Evolutionary conservation across 2,113 vertebrate genomes (phyloP).

Genomic region (Chloropsis cyanopogon): DNA sequence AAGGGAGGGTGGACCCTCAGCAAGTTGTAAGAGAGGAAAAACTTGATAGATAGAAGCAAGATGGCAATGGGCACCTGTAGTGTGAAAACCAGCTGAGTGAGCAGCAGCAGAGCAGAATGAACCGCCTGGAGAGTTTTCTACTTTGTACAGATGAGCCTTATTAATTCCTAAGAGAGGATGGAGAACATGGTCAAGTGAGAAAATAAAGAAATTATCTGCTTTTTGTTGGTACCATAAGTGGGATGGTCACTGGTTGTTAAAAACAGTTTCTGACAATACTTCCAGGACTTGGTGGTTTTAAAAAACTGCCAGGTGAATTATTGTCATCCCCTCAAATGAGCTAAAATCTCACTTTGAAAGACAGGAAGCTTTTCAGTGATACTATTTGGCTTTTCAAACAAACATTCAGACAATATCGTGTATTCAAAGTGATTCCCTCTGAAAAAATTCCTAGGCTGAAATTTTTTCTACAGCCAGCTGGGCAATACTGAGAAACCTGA

Average conservation of each 20-base stretch:
- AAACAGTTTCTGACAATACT: not conserved
- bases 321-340: not conserved
- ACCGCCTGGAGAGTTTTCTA: not conserved
- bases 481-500: not conserved
- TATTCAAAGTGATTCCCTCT: not conserved
- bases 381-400: not conserved
- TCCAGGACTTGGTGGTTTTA: not conserved
- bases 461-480: not conserved
- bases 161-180: not conserved
- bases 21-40: not conserved
- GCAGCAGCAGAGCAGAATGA: slow-evolving; percentile 1
- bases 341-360: not conserved
- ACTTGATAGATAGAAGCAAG: not conserved
- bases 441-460: not conserved
- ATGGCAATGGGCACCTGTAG: not conserved
- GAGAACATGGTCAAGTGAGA: not conserved
- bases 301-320: not conserved
- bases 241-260: not conserved
- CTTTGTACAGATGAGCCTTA: slow-evolving; percentile 4
- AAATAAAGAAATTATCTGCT: not conserved
- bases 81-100: not conserved
- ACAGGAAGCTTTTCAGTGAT: not conserved
- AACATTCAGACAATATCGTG: not conserved
- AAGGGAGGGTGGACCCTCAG: not conserved
- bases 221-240: not conserved